A percentile compares a stretch with the other conserved stretches of the same genome.
phyloP scores from a whole-genome alignment of 2,888 invertebrate species.

The Drosophila kambysellisi region DNA sequence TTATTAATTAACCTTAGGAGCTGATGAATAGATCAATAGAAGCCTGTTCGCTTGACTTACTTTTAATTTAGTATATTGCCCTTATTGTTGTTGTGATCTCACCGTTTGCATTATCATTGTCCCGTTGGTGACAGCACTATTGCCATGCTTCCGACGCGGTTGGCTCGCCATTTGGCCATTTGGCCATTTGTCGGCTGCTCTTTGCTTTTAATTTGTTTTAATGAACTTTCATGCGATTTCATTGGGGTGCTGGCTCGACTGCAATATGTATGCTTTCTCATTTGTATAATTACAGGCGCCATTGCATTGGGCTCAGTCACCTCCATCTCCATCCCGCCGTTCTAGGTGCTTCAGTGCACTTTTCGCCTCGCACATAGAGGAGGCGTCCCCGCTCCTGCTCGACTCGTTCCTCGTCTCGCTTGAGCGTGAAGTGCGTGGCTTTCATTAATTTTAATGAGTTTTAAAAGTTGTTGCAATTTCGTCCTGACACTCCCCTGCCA shows the following conservation, averaged over 20 bases:
- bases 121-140: slow-evolving; percentile 35
- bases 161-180: slow-evolving; percentile 53
- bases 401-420: slow-evolving; percentile 9
- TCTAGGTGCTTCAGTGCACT: background rate
- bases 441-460: slow-evolving; percentile 80
- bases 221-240: slow-evolving; percentile 76
- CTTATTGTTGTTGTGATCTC: background rate
- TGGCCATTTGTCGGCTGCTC: slow-evolving; percentile 61
- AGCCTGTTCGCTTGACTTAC: no score
- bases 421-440: slow-evolving; percentile 74
- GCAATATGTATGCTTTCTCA: slow-evolving; percentile 80
- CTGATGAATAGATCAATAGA: background rate
- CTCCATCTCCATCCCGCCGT: background rate
- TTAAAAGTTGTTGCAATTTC: slow-evolving; percentile 76
- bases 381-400: background rate
- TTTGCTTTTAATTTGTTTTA: slow-evolving; percentile 77
- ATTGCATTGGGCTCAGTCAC: slow-evolving; percentile 52
- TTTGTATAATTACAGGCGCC: slow-evolving; percentile 79
- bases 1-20: background rate
- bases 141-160: slow-evolving; percentile 65
- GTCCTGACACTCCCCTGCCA: slow-evolving; percentile 3
- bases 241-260: slow-evolving; percentile 51
- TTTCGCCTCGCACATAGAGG: slow-evolving; percentile 1
- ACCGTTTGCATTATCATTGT: slow-evolving; percentile 13
- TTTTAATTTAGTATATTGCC: background rate